Evolutionary conservation across 2,797 vertebrate genomes (phyloP).

Genomic region (Lemur catta): DNA sequence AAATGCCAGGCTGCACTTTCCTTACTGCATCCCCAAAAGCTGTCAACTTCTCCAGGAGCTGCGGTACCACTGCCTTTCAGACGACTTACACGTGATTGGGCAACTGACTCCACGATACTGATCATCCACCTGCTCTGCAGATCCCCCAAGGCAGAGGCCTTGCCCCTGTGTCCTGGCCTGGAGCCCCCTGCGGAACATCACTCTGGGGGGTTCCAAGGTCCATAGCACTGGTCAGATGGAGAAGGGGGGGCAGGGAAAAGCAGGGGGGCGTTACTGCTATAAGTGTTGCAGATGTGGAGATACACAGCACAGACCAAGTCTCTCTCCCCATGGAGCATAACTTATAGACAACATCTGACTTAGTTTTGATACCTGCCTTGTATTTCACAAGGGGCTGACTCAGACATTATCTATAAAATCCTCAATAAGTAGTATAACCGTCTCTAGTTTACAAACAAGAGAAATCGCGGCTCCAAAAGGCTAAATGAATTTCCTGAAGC

Average conservation of each 20-base stretch:
- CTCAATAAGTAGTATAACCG: not conserved
- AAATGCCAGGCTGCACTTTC: not conserved
- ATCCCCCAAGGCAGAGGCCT: not conserved
- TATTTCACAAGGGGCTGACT: not conserved
- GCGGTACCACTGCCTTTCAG: not conserved
- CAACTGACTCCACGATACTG: not conserved
- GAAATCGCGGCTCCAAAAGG: not conserved
- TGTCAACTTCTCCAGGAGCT: not conserved
- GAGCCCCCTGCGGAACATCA: not conserved
- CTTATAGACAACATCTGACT: not conserved
- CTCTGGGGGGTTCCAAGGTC: constrained; percentile 32
- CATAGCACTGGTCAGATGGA: constrained; percentile 45
- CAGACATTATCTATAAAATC: not conserved
- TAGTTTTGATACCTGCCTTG: not conserved
- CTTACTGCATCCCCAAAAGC: not conserved
- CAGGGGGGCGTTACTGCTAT: not conserved
- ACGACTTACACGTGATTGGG: not conserved
- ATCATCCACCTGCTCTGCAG: not conserved
- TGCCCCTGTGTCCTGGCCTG: not conserved
- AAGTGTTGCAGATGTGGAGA: not conserved
- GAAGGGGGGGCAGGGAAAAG: not conserved
- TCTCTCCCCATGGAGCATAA: not conserved
- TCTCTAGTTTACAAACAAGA: not conserved
- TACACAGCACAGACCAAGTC: not conserved
- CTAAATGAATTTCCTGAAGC: not conserved